Evolutionary conservation across 2,888 invertebrate genomes (phyloP).

Genomic region (Coleophora flavipennella): DNA sequence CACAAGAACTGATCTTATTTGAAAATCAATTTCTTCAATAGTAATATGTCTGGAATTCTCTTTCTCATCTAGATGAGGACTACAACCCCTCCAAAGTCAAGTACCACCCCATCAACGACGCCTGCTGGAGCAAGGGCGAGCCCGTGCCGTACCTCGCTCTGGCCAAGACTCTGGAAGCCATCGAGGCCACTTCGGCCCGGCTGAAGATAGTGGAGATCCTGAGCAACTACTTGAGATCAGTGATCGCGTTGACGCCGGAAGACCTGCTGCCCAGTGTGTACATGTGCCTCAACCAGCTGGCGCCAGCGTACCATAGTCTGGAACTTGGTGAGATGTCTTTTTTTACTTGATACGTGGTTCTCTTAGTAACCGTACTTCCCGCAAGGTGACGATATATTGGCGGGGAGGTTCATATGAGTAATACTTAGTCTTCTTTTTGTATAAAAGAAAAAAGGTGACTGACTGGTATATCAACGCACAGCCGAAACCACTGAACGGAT

Average conservation of each 20-base stretch:
- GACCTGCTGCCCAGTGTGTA: slow-evolving; percentile 94
- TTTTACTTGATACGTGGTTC: background rate
- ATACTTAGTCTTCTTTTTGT: too few species aligned
- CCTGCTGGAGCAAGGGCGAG: slow-evolving; percentile 83
- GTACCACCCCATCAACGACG: slow-evolving; percentile 88
- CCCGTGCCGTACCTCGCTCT: slow-evolving; percentile 94
- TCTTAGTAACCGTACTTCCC: too few species aligned
- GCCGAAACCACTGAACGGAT: too few species aligned
- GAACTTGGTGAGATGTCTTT: slow-evolving; percentile 73
- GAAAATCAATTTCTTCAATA: too few species aligned
- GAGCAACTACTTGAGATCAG: slow-evolving; percentile 90
- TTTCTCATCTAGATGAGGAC: slow-evolving; percentile 43
- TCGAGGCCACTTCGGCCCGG: slow-evolving; percentile 88
- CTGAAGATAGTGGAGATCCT: slow-evolving; percentile 93
- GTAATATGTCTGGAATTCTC: too few species aligned
- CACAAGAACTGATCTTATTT: background rate
- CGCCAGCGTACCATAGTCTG: slow-evolving; percentile 89
- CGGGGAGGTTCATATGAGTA: too few species aligned
- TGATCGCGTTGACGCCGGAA: slow-evolving; percentile 88
- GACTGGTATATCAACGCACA: too few species aligned
- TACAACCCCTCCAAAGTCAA: slow-evolving; percentile 81
- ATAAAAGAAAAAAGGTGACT: too few species aligned
- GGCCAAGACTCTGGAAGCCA: slow-evolving; percentile 89
- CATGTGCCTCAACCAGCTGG: slow-evolving; percentile 95
- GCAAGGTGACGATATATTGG: too few species aligned